A percentile compares a stretch with the other conserved stretches of the same genome.
These are phyloP conservation scores for Megalurothrips usitatus DNA, from an alignment of 2,888 invertebrate species.

Conservation along the genomic window DNA sequence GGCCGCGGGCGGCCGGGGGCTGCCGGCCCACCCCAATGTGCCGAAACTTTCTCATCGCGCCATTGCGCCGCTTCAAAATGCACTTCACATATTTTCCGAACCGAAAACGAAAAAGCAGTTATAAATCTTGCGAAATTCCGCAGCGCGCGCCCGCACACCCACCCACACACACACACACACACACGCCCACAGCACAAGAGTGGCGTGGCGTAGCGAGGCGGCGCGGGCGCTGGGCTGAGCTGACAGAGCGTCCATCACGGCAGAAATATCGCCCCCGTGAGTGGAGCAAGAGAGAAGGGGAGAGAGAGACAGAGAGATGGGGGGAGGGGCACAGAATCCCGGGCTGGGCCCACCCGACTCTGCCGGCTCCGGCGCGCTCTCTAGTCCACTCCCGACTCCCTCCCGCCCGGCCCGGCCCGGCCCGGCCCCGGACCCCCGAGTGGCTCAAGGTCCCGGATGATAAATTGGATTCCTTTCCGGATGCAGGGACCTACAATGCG, in stretches of 20 bases:
- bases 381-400: background rate
- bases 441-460: constrained; percentile 17
- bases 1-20: no score
- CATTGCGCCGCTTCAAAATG: constrained; percentile 6
- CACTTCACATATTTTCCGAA: constrained; percentile 23
- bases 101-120: constrained; percentile 9
- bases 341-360: background rate
- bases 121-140: constrained; percentile 26
- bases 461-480: constrained; percentile 20
- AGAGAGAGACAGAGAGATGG: background rate
- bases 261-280: constrained; percentile 24
- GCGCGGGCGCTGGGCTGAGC: constrained; percentile 1
- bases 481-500: constrained; percentile 22
- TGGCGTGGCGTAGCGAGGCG: background rate
- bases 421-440: background rate
- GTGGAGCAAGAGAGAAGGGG: background rate
- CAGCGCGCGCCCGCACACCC: background rate
- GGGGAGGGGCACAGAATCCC: no score
- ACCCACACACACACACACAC: no score
- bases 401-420: background rate
- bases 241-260: constrained; percentile 25
- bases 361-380: background rate
- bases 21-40: background rate
- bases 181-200: background rate
- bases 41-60: constrained; percentile 2